A percentile compares a stretch with the other conserved stretches of the same genome.
phyloP scores from a whole-genome alignment of 2,113 vertebrate genomes.

The Alligator sinensis region DNA sequence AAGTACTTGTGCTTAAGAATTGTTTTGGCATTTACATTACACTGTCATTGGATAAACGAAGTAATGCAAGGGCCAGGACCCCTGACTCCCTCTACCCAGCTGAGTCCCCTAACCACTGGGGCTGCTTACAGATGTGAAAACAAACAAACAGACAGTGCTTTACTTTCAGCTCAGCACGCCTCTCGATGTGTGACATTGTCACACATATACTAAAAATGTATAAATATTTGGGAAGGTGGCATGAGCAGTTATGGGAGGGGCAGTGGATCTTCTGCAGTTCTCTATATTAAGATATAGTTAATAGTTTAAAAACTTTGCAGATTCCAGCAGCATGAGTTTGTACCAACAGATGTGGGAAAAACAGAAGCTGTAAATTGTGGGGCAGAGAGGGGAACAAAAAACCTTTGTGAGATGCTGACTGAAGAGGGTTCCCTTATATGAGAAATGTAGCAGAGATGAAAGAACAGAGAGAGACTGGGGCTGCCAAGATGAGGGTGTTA shows the following conservation, averaged over 20 bases:
- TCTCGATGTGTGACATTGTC: background rate
- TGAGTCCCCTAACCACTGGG: background rate
- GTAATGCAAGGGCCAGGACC: background rate
- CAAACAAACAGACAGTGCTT: background rate
- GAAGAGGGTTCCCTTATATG: background rate
- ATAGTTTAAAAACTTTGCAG: background rate
- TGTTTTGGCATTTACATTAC: background rate
- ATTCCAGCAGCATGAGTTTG: background rate
- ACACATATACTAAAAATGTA: background rate
- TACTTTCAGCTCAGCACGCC: background rate
- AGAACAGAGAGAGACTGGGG: background rate
- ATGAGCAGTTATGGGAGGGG: background rate
- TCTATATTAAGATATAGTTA: background rate
- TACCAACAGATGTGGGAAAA: background rate
- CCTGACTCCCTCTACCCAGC: background rate
- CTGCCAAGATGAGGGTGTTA: background rate
- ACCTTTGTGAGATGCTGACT: background rate
- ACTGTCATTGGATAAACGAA: no score
- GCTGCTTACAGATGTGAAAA: background rate
- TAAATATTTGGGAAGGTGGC: background rate
- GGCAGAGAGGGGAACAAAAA: background rate
- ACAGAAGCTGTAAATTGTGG: background rate
- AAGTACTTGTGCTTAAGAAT: background rate
- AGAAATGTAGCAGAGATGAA: background rate
- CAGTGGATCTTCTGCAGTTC: background rate